Evolutionary conservation across 2,888 invertebrate genomes (phyloP).

Genomic region (Epinotia demarniana): DNA sequence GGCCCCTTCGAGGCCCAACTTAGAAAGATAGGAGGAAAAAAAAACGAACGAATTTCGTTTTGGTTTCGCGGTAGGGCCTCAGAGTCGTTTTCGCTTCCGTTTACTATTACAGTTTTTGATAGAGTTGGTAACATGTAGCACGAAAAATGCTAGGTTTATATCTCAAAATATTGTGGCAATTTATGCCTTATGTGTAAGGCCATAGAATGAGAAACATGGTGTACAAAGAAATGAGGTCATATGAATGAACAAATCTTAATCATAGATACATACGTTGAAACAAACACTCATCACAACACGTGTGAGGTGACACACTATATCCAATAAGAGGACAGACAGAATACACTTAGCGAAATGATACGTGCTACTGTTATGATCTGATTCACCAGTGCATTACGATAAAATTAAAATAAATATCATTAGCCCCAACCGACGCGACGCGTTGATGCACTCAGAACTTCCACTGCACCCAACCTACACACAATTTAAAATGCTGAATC

Average conservation of each 20-base stretch:
- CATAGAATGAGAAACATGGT: no score
- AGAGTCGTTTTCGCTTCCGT: no score
- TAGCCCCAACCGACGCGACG: constrained; percentile 50
- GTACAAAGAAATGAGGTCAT: background rate
- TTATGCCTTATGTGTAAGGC: no score
- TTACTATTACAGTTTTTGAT: no score
- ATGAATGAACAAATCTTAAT: background rate
- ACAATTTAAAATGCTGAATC: constrained; percentile 46
- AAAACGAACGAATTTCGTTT: no score
- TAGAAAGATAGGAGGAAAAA: no score
- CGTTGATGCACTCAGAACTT: constrained; percentile 66
- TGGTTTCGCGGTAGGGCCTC: no score
- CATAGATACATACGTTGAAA: constrained; percentile 7
- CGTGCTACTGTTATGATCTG: constrained; percentile 24
- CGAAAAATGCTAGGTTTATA: no score
- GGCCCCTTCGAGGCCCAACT: no score
- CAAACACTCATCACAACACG: background rate
- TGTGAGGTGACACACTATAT: background rate
- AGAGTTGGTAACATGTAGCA: no score
- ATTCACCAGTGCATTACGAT: constrained; percentile 52
- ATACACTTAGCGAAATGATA: constrained; percentile 30
- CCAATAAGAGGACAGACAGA: constrained; percentile 15
- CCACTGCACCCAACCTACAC: constrained; percentile 55
- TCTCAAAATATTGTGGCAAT: no score
- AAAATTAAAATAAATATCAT: constrained; percentile 60